Evolutionary conservation across 2,113 vertebrate genomes (phyloP), one percentile per base, ranked within the genome.

Genomic region (Halcyon senegalensis): DNA sequence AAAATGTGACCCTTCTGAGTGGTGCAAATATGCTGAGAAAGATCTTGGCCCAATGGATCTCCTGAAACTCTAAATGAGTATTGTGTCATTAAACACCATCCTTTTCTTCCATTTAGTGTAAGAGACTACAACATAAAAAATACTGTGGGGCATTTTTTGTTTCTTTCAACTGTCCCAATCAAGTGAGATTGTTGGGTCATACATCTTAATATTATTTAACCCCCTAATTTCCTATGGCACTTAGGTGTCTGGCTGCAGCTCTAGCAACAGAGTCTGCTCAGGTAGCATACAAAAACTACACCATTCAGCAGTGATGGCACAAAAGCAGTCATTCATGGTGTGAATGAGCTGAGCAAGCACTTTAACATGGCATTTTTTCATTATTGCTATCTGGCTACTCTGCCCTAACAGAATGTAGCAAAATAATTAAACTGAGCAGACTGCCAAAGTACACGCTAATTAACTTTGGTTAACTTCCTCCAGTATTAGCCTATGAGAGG

Each of bases 381-480:
- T 59, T 66, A 63, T 86, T 93, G 33, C 51, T 94, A 19, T 78
- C 69, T 92, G 51, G 64, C 70, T 81, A 67, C 43, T 74, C 64
- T 92, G 46, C 64, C 37, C 10, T 86, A 92, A 81, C 55, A 89
- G 68, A 93, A 90, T 37, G 43, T 67, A 90, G 69, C n/a, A 84
- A 87, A 94, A 90, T 94, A 94, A 92, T 95, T 95, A 87, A 93
- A 78, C 31, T 18, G 43, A 97, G 43, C 72, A 78, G 80, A 89
- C 76, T 94, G 73, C 73, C 86, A 87, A 95, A 80, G 84, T 68
- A 81, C 79, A 46, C 84, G 68, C 39, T 94, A 95, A 97, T 97
- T 90, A 92, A 94, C 85, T 92, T 89, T 74, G 50, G 60, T 96
- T 92, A 93, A 92, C 83, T 94, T 96, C 55, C 33, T 79, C 11